phyloP scores from a whole-genome alignment of 2,113 vertebrate genomes.

The Vanacampus margaritifer region DNA sequence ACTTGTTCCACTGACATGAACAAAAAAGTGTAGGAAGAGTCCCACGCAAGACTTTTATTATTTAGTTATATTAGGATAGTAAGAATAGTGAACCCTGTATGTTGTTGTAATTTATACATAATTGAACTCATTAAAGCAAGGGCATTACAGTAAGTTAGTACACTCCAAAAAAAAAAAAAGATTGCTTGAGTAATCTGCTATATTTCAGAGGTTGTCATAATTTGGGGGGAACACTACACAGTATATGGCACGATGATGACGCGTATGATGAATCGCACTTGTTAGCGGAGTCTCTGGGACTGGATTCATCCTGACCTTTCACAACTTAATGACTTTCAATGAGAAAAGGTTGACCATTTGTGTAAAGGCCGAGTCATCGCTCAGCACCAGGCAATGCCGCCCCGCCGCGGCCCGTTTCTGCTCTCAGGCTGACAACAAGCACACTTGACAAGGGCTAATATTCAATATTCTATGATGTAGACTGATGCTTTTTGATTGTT shows the following conservation, averaged over 20 bases:
- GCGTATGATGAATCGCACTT: neutral
- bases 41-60: neutral
- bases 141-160: too few species aligned
- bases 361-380: constrained; percentile 40
- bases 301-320: constrained; percentile 65
- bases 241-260: neutral
- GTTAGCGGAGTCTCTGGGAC: constrained; percentile 22
- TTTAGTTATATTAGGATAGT: too few species aligned
- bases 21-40: neutral
- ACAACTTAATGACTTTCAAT: constrained; percentile 63
- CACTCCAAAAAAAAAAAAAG: neutral
- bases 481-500: neutral
- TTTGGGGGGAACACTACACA: neutral
- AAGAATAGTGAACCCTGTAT: too few species aligned
- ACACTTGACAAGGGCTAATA: constrained; percentile 1
- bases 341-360: constrained; percentile 61
- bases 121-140: too few species aligned
- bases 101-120: too few species aligned
- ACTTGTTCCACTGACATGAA: constrained; percentile 14
- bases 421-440: constrained; percentile 37
- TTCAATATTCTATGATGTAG: neutral
- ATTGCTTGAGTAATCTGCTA: too few species aligned
- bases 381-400: constrained; percentile 63
- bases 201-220: neutral
- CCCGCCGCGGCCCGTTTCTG: constrained; percentile 18